Evolutionary conservation across 1,140 invertebrate species (phyloP).

Genomic region (Meloidogyne hapla): DNA sequence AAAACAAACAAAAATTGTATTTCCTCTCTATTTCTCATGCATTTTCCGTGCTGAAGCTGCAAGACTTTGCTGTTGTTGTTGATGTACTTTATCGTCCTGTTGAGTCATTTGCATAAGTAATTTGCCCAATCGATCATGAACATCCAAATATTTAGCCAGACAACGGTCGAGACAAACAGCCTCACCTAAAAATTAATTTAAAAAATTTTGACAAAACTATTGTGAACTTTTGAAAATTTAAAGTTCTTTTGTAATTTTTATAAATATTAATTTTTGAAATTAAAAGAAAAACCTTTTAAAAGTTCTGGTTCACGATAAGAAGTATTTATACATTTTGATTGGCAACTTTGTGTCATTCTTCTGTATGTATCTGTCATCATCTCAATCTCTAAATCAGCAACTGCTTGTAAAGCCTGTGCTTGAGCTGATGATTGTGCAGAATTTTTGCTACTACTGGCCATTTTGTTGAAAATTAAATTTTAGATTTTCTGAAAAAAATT

Average conservation of each 20-base stretch:
- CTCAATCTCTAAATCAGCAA: constrained; percentile 40
- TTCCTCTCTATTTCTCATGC: not conserved
- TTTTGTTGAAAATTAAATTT: not conserved
- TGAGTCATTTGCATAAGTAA: constrained; percentile 58
- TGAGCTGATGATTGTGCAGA: constrained; percentile 5
- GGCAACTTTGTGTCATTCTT: constrained; percentile 49
- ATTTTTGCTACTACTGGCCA: not conserved
- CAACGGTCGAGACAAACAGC: constrained; percentile 51
- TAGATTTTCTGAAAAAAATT: too few species aligned
- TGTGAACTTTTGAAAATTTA: not conserved
- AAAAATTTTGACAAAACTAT: not conserved
- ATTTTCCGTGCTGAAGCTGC: constrained; percentile 22
- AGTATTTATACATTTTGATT: constrained; percentile 44
- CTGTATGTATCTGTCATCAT: constrained; percentile 47
- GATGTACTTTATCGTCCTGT: constrained; percentile 38
- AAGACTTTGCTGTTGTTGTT: constrained; percentile 32
- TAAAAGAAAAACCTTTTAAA: constrained; percentile 30
- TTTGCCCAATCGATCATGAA: constrained; percentile 49
- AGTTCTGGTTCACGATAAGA: constrained; percentile 47
- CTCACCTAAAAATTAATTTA: constrained; percentile 32
- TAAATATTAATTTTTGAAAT: too few species aligned
- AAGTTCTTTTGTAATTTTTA: too few species aligned
- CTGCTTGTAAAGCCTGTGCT: constrained; percentile 26
- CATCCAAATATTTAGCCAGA: constrained; percentile 52
- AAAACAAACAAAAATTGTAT: not conserved